Base-by-base conservation (phyloP, 2,888 invertebrate species). In the Conomelus anceps region DNA sequence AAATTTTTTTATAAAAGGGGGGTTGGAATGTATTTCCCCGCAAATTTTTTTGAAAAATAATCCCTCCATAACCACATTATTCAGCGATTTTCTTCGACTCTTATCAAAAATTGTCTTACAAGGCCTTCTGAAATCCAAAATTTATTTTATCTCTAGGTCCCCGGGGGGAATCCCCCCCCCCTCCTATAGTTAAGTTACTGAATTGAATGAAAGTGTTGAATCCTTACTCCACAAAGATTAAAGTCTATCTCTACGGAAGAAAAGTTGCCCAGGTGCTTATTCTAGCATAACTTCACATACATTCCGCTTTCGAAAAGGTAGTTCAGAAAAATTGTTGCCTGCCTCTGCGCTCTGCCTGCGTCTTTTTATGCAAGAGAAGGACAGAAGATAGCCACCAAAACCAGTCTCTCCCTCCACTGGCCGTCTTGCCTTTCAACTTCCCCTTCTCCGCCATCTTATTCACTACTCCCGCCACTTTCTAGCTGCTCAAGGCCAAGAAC, bases 401-500 rank as follows among this genome's bases (percentile, higher is more conserved):
- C 86, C 86, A 86, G 86, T 86, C 86, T 86, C 85, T 86, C 86
- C 24, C 86, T 22, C 86, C 86, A 86, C 86, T 86, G 3, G 20
- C 24, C 11, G 29, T 85, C 87, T 22, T 34, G 89, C 88, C 87
- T 41, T 88, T 88, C 88, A 85, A 88, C 88, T 88, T 85, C 89
- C 63, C 23, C 26, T 41, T 23, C 22, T 20, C 34, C n/a, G 13
- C 88, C 85, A 84, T 85, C 88, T 63, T 24, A 24, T 86, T 86
- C 22, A 20, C 86, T 88, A 24, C 90, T 89, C 89, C 89, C 90
- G 24, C 88, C 89, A 85, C 88, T 85, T 86, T 34, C 26, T 63
- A 29, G 86, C 22, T 89, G 41, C 89, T 85, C 90, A 90, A 90
- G 90, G 90, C 90, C 90, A 90, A 90, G 90, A 63, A 84, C 17